A percentile compares a stretch with the other conserved stretches of the same genome.
Conservation (phyloP, 2,888 invertebrate genomes). For the Protonemura montana region DNA sequence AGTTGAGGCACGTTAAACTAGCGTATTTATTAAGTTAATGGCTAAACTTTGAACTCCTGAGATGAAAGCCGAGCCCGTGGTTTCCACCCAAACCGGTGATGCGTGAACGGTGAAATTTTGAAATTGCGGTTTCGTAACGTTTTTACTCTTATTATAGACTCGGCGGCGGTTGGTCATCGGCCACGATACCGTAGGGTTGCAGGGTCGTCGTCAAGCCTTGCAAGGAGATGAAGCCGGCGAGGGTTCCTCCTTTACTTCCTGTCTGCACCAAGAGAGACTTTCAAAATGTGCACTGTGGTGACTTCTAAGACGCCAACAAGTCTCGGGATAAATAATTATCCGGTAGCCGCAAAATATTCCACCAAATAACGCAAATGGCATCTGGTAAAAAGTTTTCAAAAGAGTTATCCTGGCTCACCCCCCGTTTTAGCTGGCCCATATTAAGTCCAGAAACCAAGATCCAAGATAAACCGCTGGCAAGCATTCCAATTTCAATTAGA, state of each 20-base stretch:
- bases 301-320: background rate
- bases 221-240: background rate
- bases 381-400: too few species aligned
- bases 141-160: background rate
- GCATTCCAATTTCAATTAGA: background rate
- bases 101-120: constrained; percentile 22
- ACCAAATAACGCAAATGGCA: background rate
- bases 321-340: background rate
- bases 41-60: constrained; percentile 5
- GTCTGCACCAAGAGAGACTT: background rate
- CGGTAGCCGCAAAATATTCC: background rate
- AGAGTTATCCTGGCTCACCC: too few species aligned
- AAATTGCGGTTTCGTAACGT: constrained; percentile 23
- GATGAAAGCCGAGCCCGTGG: constrained; percentile 16
- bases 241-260: background rate
- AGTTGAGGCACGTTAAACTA: background rate
- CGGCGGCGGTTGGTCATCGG: constrained; percentile 8
- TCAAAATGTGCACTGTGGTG: background rate
- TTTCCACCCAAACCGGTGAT: background rate
- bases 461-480: background rate
- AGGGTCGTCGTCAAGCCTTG: background rate
- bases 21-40: constrained; percentile 12
- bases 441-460: background rate
- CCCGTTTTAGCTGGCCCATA: background rate
- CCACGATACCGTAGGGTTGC: background rate